These are phyloP conservation scores for Tenthredo notha DNA, from an alignment of 2,888 invertebrate genomes.

Conservation along the genomic window DNA sequence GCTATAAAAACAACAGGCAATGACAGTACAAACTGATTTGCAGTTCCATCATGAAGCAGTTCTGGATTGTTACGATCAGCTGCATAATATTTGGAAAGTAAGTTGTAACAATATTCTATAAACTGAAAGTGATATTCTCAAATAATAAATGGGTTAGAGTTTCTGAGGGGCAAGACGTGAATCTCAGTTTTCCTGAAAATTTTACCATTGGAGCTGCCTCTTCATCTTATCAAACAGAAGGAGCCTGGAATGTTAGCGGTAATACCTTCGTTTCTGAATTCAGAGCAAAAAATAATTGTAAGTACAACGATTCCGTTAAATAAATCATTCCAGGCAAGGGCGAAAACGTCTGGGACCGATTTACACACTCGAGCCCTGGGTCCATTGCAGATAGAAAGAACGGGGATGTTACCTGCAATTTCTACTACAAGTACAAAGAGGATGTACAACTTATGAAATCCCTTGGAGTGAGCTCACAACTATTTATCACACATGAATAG, in stretches of 20 bases:
- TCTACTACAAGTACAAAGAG: not conserved
- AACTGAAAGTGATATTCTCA: not conserved
- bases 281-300: not conserved
- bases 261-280: constrained; percentile 55
- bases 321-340: constrained; percentile 2
- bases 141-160: not conserved
- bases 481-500: not conserved
- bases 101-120: not conserved
- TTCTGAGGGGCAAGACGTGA: not conserved
- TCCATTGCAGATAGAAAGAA: not conserved
- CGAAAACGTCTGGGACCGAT: not conserved
- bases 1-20: not conserved
- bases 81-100: not conserved
- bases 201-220: constrained; percentile 67
- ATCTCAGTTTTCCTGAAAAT: constrained; percentile 61
- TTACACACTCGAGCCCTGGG: not conserved
- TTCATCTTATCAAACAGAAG: constrained; percentile 81
- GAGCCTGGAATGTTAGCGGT: constrained; percentile 80
- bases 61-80: not conserved
- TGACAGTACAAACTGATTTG: not conserved
- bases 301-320: not conserved
- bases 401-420: not conserved
- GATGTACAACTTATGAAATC: not conserved
- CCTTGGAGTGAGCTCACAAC: not conserved
- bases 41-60: constrained; percentile 9